Evolutionary conservation across 2,888 invertebrate species (phyloP).

Genomic region (Rhabditophanes sp.): DNA sequence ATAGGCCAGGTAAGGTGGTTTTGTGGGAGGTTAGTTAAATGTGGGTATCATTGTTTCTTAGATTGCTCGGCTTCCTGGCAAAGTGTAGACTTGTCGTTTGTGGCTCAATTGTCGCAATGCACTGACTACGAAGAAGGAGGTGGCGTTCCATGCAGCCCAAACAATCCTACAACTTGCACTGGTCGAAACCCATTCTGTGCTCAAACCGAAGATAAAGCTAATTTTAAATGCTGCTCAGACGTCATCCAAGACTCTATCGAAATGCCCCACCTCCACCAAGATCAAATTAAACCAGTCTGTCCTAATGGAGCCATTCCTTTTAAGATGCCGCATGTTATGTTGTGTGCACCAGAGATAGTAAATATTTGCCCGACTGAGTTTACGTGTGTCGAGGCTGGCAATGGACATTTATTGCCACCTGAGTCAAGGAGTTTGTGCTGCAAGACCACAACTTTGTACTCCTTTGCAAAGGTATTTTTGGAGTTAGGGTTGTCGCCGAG

Average conservation of each 20-base stretch:
- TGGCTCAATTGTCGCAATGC: constrained; percentile 21
- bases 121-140: constrained; percentile 17
- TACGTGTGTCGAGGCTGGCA: constrained; percentile 29
- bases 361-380: constrained; percentile 28
- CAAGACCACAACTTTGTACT: constrained; percentile 26
- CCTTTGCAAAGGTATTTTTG: constrained; percentile 24
- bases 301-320: constrained; percentile 26
- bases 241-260: constrained; percentile 24
- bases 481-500: constrained; percentile 22
- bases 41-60: too few species aligned
- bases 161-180: constrained; percentile 24
- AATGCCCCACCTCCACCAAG: constrained; percentile 12
- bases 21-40: background rate
- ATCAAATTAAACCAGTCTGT: constrained; percentile 27
- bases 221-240: constrained; percentile 26
- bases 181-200: constrained; percentile 29
- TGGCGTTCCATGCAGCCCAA: constrained; percentile 20
- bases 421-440: constrained; percentile 26
- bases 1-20: constrained; percentile 15
- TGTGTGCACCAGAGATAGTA: constrained; percentile 28
- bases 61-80: constrained; percentile 28
- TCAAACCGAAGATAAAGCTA: constrained; percentile 11
- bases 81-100: constrained; percentile 23
- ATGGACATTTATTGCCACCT: constrained; percentile 21
- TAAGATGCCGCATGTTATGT: constrained; percentile 23